Percentiles rank a stretch among this genome's conserved stretches.
phyloP scores from a whole-genome alignment of 2,888 invertebrate species.

The Stomorhina lunata region DNA sequence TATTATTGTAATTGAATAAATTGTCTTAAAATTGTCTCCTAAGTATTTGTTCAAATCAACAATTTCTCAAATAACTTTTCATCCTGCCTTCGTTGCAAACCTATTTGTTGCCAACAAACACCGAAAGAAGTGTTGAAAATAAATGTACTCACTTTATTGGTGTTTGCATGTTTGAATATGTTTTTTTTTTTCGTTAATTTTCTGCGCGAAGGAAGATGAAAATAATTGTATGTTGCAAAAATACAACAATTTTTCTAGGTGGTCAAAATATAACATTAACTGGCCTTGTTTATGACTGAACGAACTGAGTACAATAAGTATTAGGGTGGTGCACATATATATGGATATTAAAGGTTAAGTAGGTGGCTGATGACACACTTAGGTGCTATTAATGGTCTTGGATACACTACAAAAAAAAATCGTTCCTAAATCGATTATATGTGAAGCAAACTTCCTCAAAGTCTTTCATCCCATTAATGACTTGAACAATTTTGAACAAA shows the following conservation, averaged over 20 bases:
- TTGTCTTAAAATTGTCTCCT: too few species aligned
- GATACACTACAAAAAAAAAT: too few species aligned
- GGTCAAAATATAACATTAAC: conserved; percentile 54
- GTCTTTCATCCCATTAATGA: too few species aligned
- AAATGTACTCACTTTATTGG: conserved; percentile 3
- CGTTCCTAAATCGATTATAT: too few species aligned
- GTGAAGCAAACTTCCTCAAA: too few species aligned
- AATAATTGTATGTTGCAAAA: conserved; percentile 47
- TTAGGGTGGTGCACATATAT: conserved; percentile 3
- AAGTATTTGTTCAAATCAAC: too few species aligned
- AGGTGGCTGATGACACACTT: too few species aligned
- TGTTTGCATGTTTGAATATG: conserved; percentile 12
- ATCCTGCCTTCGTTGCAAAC: not conserved
- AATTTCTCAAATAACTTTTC: not conserved
- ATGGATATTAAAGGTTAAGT: too few species aligned
- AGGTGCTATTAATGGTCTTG: too few species aligned
- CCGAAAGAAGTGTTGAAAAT: conserved; percentile 50
- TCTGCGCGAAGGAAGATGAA: conserved; percentile 24
- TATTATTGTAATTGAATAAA: too few species aligned
- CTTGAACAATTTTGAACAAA: too few species aligned
- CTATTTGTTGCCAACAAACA: conserved; percentile 14
- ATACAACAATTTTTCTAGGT: conserved; percentile 57
- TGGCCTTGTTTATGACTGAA: conserved; percentile 58
- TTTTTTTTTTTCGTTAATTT: not conserved
- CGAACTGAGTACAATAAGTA: conserved; percentile 12